phyloP scores from a whole-genome alignment of 2,888 invertebrate species.

The Pandemis cinnamomeana region DNA sequence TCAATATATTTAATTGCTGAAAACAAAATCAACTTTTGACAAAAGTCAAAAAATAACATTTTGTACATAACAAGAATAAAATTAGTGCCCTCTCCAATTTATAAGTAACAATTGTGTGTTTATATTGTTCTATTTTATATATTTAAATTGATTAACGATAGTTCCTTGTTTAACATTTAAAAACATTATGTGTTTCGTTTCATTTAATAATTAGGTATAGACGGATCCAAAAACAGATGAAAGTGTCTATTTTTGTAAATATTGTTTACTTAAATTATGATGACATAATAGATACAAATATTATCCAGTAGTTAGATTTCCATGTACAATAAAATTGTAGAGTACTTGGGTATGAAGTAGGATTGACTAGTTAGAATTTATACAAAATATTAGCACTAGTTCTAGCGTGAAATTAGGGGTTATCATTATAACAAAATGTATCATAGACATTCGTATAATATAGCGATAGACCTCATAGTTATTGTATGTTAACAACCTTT shows the following conservation, averaged over 20 bases:
- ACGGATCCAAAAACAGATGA: constrained; percentile 71
- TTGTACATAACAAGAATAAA: constrained; percentile 33
- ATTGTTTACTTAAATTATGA: constrained; percentile 81
- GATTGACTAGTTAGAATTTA: constrained; percentile 79
- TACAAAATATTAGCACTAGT: constrained; percentile 78
- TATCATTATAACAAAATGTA: constrained; percentile 66
- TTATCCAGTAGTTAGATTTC: constrained; percentile 81
- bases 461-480: constrained; percentile 46
- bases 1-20: background rate
- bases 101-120: constrained; percentile 32
- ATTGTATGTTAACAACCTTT: constrained; percentile 47
- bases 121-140: constrained; percentile 41
- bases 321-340: constrained; percentile 84
- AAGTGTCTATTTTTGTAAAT: constrained; percentile 83
- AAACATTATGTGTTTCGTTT: constrained; percentile 44
- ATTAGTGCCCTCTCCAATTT: constrained; percentile 21
- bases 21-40: constrained; percentile 39
- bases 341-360: constrained; percentile 75
- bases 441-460: constrained; percentile 67
- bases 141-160: constrained; percentile 46
- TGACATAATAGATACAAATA: constrained; percentile 73
- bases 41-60: constrained; percentile 1
- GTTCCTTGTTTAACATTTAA: constrained; percentile 53
- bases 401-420: constrained; percentile 74
- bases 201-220: constrained; percentile 59